Base-by-base conservation (phyloP, 2,113 vertebrate species). In the Hemiprocne comata region DNA sequence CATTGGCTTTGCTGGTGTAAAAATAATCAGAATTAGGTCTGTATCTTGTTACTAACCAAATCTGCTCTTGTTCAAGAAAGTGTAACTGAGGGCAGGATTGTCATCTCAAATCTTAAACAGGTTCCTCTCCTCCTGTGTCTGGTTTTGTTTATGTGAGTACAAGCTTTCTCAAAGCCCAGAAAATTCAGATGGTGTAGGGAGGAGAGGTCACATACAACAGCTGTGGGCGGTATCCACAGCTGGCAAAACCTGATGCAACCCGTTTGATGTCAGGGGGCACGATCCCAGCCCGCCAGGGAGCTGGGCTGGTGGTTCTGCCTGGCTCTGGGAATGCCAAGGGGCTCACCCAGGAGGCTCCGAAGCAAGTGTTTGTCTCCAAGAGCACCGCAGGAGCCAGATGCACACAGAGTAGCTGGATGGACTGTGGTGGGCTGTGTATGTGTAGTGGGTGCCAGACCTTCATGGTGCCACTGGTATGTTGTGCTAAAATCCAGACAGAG, bases 181-280 rank as follows among this genome's bases (percentile, higher is more conserved):
- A 55, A 42, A 46, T 50, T 91, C 82, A 74, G 72, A 29, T n/a
- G 72, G 38, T 21, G 69, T 19, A 61, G 54, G 54, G 90, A 91
- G 72, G 72, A 92, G 79, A 81, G 96, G 79, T 72, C 90, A 48
- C 60, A 57, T 5, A 24, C 44, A 21, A 2, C 87, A 95, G 85
- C 82, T 90, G 82, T 57, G 69, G 81, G 91, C 2, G 0, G 55
- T 33, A 81, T 24, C 75, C 17, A 2, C 69, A 74, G 85, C 78
- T 64, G 93, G 87, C 75, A 95, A 9, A 64, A 33, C 3, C 33
- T 48, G 78, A 31, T 42, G 85, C 44, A 24, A 13, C 15, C 6
- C 66, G 0, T 0, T 11, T 81, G 0, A 6, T 17, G 51, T 19
- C 64, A 46, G 74, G 0, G 4, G 1, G 5, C 2, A 0, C 0